Conservation (phyloP, 1,140 invertebrate species). For the Aphelenchoides fujianensis region DNA sequence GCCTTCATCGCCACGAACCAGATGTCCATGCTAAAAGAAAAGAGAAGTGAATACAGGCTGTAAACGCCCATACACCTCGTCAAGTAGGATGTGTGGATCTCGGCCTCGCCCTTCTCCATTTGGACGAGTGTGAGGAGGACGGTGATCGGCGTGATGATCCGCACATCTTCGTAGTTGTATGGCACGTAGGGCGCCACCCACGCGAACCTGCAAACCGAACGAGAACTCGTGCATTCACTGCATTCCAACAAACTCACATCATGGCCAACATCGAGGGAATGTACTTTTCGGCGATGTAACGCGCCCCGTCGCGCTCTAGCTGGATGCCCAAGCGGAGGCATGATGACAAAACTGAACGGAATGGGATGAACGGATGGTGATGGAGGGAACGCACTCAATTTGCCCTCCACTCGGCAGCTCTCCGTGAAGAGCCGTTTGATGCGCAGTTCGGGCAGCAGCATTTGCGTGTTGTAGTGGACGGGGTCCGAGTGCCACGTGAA, state of each 20-base stretch:
- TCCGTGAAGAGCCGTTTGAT: slow-evolving; percentile 47
- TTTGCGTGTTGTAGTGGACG: slow-evolving; percentile 39
- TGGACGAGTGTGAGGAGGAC: slow-evolving; percentile 60
- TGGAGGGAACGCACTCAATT: slow-evolving; percentile 46
- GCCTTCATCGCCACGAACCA: slow-evolving; percentile 60
- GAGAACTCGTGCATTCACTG: too few relatives aligned
- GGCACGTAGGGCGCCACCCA: slow-evolving; percentile 62
- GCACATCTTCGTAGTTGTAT: slow-evolving; percentile 60
- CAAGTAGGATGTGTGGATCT: slow-evolving; percentile 57
- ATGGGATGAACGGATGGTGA: slow-evolving; percentile 1
- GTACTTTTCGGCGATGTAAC: slow-evolving; percentile 61
- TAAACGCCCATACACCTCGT: too few relatives aligned
- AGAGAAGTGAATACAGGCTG: too few relatives aligned
- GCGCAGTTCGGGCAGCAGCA: slow-evolving; percentile 54
- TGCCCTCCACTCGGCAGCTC: slow-evolving; percentile 52
- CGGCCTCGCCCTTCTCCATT: slow-evolving; percentile 59
- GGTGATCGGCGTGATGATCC: slow-evolving; percentile 61
- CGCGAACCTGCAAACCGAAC: slow-evolving; percentile 43
- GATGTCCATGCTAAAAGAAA: slow-evolving; percentile 58
- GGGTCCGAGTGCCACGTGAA: slow-evolving; percentile 50
- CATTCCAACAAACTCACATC: slow-evolving; percentile 1
- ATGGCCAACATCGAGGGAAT: slow-evolving; percentile 51
- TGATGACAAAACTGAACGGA: slow-evolving; percentile 52
- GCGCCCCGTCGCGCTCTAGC: slow-evolving; percentile 52
- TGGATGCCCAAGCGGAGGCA: slow-evolving; percentile 52